These are phyloP conservation scores for Ariopsis seemanni DNA, from an alignment of 2,113 vertebrate species.

Conservation along the genomic window DNA sequence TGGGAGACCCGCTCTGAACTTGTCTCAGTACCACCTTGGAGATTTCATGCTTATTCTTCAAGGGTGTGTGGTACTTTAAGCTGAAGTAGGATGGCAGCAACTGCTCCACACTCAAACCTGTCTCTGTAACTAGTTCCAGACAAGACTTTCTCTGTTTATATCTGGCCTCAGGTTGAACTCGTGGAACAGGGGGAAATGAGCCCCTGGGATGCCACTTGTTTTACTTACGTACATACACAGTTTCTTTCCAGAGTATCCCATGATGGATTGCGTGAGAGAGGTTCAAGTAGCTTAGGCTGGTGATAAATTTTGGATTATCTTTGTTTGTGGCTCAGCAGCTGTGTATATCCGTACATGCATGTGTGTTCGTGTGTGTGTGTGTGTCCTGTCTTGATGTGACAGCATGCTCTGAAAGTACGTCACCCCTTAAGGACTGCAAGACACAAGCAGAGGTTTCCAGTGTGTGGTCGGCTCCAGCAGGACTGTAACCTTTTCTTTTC, in stretches of 20 bases:
- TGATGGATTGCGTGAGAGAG: constrained; percentile 24
- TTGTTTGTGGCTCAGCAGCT: constrained; percentile 38
- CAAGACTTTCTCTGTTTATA: constrained; percentile 36
- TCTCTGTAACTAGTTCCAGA: constrained; percentile 29
- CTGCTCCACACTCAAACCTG: constrained; percentile 24
- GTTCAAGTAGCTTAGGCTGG: constrained; percentile 13
- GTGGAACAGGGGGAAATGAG: constrained; percentile 23
- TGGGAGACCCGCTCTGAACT: constrained; percentile 37
- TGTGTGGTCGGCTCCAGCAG: constrained; percentile 49
- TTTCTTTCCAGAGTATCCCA: constrained; percentile 13
- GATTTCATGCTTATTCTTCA: constrained; percentile 40
- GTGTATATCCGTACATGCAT: constrained; percentile 21
- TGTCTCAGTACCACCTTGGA: constrained; percentile 39
- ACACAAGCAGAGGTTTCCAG: neutral
- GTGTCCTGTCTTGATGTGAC: constrained; percentile 32
- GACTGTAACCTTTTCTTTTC: constrained; percentile 39
- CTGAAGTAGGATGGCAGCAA: neutral
- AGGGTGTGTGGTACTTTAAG: constrained; percentile 1
- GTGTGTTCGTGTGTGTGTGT: constrained; percentile 21
- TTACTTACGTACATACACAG: constrained; percentile 27
- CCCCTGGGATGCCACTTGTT: constrained; percentile 32
- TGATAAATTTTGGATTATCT: constrained; percentile 44
- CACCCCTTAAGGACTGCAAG: neutral
- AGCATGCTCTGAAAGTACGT: constrained; percentile 24
- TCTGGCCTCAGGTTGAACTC: constrained; percentile 43